Percentiles rank a stretch among this genome's conserved stretches.
phyloP scores from a whole-genome alignment of 2,888 invertebrate species.

The Pedicia rivosa region DNA sequence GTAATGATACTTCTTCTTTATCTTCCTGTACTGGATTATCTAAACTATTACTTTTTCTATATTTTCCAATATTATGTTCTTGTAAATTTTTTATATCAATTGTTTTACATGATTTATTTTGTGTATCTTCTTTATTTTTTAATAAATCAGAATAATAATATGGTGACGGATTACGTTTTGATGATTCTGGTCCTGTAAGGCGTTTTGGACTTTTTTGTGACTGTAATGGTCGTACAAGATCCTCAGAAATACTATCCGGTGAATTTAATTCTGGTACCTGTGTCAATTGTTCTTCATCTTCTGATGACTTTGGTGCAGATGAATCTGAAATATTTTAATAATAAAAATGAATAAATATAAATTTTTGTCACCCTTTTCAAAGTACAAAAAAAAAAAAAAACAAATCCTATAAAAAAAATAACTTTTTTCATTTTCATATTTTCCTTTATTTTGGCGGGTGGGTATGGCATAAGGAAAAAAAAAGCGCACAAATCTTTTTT shows the following conservation, averaged over 20 bases:
- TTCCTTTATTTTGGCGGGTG: too few species aligned
- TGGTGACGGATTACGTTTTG: conserved; percentile 57
- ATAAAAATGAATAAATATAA: too few species aligned
- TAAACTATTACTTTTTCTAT: conserved; percentile 56
- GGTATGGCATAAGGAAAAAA: too few species aligned
- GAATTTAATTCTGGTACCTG: conserved; percentile 45
- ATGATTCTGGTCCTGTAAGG: conserved; percentile 18
- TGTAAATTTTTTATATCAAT: not conserved
- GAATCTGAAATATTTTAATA: conserved; percentile 26
- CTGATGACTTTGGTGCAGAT: conserved; percentile 36
- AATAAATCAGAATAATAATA: conserved; percentile 71
- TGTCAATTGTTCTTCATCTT: conserved; percentile 34
- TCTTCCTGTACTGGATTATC: conserved; percentile 55
- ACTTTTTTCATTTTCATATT: too few species aligned
- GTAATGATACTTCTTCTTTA: conserved; percentile 16
- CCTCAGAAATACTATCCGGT: conserved; percentile 48
- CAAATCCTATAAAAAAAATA: too few species aligned
- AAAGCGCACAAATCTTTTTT: too few species aligned
- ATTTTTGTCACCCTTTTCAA: too few species aligned
- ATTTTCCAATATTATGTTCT: conserved; percentile 20
- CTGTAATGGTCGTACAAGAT: conserved; percentile 31
- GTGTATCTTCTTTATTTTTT: conserved; percentile 21
- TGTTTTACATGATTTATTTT: not conserved
- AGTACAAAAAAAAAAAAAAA: too few species aligned
- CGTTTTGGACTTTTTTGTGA: conserved; percentile 27